A percentile compares a stretch with the other conserved stretches of the same genome.
phyloP scores from a whole-genome alignment of 2,888 invertebrate genomes.

The Phyto melanocephala region DNA sequence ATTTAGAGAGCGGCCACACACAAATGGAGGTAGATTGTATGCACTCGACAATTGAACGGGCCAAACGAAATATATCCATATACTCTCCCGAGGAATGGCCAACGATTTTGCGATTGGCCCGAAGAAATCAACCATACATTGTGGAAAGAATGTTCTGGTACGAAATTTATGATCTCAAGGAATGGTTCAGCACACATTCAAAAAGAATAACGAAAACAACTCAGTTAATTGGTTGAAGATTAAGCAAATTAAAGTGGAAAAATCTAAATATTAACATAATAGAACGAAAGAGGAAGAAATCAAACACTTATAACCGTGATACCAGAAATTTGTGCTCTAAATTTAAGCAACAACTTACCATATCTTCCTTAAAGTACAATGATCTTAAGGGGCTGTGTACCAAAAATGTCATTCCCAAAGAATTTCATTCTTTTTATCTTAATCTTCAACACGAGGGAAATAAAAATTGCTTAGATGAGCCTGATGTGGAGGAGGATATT shows the following conservation, averaged over 20 bases:
- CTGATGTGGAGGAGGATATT: conserved; percentile 7
- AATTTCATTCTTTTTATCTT: conserved; percentile 9
- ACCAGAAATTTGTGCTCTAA: background rate
- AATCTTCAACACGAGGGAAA: background rate
- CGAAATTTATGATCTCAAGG: conserved; percentile 23
- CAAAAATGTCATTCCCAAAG: conserved; percentile 6
- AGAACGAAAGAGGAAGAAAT: too few species aligned
- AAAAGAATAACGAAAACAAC: conserved; percentile 20
- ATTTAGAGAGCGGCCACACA: too few species aligned
- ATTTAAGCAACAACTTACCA: background rate
- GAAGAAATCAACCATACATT: conserved; percentile 17
- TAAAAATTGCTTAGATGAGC: conserved; percentile 11
- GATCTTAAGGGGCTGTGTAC: conserved; percentile 13
- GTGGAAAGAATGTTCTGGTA: conserved; percentile 31
- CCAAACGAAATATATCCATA: background rate
- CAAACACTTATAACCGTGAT: background rate
- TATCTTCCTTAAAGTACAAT: conserved; percentile 9
- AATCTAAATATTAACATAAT: background rate
- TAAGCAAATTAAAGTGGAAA: background rate
- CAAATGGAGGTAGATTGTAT: background rate
- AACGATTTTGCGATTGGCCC: background rate
- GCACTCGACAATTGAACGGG: conserved; percentile 12
- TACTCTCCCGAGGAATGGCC: background rate
- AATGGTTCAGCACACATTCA: conserved; percentile 25
- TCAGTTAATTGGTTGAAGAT: conserved; percentile 9